Evolutionary conservation across 2,797 vertebrate genomes (phyloP).

Genomic region (Percopsis omiscomaycus): DNA sequence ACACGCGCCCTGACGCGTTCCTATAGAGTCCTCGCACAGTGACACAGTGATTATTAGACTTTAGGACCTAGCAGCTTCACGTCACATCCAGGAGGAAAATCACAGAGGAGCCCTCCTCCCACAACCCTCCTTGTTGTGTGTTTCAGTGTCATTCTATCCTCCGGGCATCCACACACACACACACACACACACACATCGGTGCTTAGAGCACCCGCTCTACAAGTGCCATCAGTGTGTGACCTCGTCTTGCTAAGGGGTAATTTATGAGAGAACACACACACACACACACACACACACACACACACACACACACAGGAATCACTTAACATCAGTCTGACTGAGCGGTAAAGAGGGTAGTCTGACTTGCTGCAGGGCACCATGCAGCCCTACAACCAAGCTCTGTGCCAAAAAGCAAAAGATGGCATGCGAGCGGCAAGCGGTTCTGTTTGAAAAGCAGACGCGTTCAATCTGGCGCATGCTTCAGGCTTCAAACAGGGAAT

Average conservation of each 20-base stretch:
- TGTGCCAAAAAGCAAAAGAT: neutral
- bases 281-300: slow-evolving; percentile 13
- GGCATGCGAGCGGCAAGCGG: too few species aligned
- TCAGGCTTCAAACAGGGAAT: too few species aligned
- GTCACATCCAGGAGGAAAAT: slow-evolving; percentile 30
- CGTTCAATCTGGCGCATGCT: too few species aligned
- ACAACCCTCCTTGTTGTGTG: too few species aligned
- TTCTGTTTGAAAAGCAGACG: too few species aligned
- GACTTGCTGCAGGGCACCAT: slow-evolving; percentile 28
- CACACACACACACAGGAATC: slow-evolving; percentile 6
- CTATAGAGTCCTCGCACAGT: slow-evolving; percentile 16
- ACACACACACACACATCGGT: neutral
- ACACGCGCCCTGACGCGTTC: too few species aligned
- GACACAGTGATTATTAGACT: neutral
- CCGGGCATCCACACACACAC: neutral
- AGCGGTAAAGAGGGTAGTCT: slow-evolving; percentile 14
- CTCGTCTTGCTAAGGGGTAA: slow-evolving; percentile 43
- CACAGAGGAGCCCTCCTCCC: slow-evolving; percentile 1
- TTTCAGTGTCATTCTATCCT: too few species aligned
- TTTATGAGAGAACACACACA: slow-evolving; percentile 20
- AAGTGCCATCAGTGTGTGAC: slow-evolving; percentile 24
- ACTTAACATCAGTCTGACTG: slow-evolving; percentile 23
- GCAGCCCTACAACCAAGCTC: slow-evolving; percentile 16
- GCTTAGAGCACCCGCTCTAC: slow-evolving; percentile 22
- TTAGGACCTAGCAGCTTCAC: too few species aligned